Conservation (phyloP, 2,797 vertebrate species). For the Sebastes ruberrimus region DNA sequence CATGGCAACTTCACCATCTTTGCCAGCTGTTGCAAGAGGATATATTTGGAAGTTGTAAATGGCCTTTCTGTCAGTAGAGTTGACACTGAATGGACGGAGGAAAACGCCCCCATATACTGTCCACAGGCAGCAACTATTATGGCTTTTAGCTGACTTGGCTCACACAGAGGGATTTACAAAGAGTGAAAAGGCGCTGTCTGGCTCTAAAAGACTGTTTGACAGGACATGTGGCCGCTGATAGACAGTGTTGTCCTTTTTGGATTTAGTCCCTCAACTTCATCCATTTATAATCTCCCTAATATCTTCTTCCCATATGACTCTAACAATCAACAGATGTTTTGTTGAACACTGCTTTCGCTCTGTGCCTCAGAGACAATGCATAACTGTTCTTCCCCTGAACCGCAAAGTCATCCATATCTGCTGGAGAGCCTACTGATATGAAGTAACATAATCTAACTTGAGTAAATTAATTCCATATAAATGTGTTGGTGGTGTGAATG, state of each 20-base stretch:
- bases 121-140: conserved; percentile 18
- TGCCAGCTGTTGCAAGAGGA: conserved; percentile 30
- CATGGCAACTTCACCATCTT: conserved; percentile 39
- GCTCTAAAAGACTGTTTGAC: conserved; percentile 29
- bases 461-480: background rate
- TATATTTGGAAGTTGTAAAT: conserved; percentile 61
- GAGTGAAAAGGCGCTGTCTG: conserved; percentile 16
- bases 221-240: conserved; percentile 2
- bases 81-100: conserved; percentile 38
- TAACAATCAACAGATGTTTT: conserved; percentile 36
- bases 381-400: background rate
- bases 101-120: conserved; percentile 23
- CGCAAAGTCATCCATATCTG: background rate
- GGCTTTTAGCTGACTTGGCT: conserved; percentile 43
- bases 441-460: background rate
- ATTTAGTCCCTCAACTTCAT: conserved; percentile 9
- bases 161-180: conserved; percentile 10
- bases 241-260: conserved; percentile 16
- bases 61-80: conserved; percentile 47
- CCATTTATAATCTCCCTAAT: conserved; percentile 10
- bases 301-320: conserved; percentile 16
- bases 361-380: conserved; percentile 9
- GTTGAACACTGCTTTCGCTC: background rate
- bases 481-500: background rate
- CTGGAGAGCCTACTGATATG: background rate